Conservation (phyloP, 2,797 vertebrate genomes). For the Anguilla anguilla region DNA sequence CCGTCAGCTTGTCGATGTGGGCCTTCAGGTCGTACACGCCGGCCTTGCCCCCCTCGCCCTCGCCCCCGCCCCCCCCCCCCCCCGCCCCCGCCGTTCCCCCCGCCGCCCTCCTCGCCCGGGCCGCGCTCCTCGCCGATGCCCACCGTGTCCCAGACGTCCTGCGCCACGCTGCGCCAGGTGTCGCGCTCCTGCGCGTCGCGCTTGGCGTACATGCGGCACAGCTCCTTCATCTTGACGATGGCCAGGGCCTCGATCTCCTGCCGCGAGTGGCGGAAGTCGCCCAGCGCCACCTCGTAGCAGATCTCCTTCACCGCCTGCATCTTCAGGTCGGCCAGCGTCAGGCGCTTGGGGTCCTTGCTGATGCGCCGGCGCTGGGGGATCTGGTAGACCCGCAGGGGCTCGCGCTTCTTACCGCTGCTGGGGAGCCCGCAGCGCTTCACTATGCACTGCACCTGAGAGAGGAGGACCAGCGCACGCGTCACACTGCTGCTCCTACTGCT, state of each 20-base stretch:
- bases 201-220: conserved; percentile 85
- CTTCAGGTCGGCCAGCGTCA: conserved; percentile 89
- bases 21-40: conserved; percentile 82
- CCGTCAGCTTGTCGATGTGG: conserved; percentile 86
- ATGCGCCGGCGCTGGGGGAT: conserved; percentile 85
- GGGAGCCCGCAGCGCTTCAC: conserved; percentile 86
- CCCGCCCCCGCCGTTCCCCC: conserved; percentile 36
- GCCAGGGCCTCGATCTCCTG: conserved; percentile 98
- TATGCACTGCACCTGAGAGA: conserved; percentile 72
- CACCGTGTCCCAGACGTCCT: conserved; percentile 89
- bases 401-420: conserved; percentile 84
- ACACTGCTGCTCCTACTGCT: too few species aligned
- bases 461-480: not conserved
- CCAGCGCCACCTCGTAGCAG: conserved; percentile 97
- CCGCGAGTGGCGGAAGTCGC: conserved; percentile 94
- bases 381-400: conserved; percentile 85
- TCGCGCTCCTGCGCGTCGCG: conserved; percentile 75
- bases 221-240: conserved; percentile 98
- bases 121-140: conserved; percentile 76
- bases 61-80: conserved; percentile 41
- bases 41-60: conserved; percentile 45
- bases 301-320: conserved; percentile 99
- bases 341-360: conserved; percentile 80
- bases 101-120: conserved; percentile 53
- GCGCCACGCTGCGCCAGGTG: conserved; percentile 81